phyloP scores from a whole-genome alignment of 2,888 invertebrate genomes.

The Drosophila barbarae region DNA sequence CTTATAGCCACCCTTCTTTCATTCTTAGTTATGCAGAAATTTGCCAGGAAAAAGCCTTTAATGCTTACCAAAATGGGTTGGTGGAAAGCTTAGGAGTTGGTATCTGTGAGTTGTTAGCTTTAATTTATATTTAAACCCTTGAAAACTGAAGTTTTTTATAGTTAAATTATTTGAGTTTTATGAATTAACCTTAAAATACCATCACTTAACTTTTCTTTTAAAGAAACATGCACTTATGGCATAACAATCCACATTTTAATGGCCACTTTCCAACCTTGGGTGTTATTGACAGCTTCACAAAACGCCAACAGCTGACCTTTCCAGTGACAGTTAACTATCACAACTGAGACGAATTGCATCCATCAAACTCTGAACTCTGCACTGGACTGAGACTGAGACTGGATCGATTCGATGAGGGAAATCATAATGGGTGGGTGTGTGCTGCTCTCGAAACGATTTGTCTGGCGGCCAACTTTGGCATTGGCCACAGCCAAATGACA shows the following conservation, averaged over 20 bases:
- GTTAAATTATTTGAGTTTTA: too few relatives aligned
- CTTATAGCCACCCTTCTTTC: background rate
- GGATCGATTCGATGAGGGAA: constrained; percentile 16
- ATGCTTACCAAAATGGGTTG: background rate
- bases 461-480: constrained; percentile 47
- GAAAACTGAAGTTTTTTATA: background rate
- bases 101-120: background rate
- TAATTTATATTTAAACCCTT: background rate
- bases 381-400: constrained; percentile 6
- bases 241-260: background rate
- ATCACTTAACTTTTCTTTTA: constrained; percentile 1
- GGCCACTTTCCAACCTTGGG: constrained; percentile 3
- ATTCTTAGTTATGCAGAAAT: constrained; percentile 4
- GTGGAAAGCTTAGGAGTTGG: background rate
- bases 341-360: constrained; percentile 31
- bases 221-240: background rate
- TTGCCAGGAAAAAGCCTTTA: constrained; percentile 3
- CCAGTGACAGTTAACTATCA: constrained; percentile 32
- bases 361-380: constrained; percentile 29
- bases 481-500: constrained; percentile 36
- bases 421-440: constrained; percentile 8
- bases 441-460: constrained; percentile 55
- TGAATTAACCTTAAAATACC: too few relatives aligned
- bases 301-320: constrained; percentile 36
- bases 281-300: constrained; percentile 28